Evolutionary conservation across 1,140 invertebrate genomes (phyloP).

Genomic region (Leptinotarsa texana): DNA sequence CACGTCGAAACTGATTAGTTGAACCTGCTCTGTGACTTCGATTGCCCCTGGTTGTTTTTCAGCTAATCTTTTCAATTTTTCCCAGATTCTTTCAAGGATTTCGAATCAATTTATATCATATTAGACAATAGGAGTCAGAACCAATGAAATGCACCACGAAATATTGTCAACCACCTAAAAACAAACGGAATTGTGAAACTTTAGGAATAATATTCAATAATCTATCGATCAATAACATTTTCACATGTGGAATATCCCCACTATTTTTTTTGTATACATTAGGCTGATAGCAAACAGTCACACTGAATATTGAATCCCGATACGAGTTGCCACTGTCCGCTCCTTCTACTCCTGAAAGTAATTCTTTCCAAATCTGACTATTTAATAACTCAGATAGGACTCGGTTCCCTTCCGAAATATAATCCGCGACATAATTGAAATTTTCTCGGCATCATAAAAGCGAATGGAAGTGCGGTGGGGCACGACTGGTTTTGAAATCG

Average conservation of each 20-base stretch:
- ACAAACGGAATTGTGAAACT: too few relatives aligned
- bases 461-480: background rate
- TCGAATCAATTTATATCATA: too few relatives aligned
- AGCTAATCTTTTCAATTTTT: too few relatives aligned
- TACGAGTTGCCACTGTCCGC: background rate
- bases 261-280: background rate
- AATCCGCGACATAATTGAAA: conserved; percentile 11
- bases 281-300: background rate
- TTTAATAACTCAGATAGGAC: background rate
- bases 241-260: background rate
- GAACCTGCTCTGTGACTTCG: too few relatives aligned
- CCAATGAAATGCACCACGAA: too few relatives aligned
- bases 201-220: too few relatives aligned
- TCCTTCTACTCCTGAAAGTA: background rate
- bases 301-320: background rate
- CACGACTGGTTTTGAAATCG: conserved; percentile 10
- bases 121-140: too few relatives aligned
- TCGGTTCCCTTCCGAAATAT: background rate
- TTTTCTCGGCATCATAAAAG: conserved; percentile 3
- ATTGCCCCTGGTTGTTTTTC: too few relatives aligned
- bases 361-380: background rate
- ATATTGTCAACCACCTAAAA: too few relatives aligned
- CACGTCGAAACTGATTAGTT: too few relatives aligned
- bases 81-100: too few relatives aligned
- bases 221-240: too few relatives aligned